Evolutionary conservation across 1,140 invertebrate genomes (phyloP).

Genomic region (Wiebesia pumilae): DNA sequence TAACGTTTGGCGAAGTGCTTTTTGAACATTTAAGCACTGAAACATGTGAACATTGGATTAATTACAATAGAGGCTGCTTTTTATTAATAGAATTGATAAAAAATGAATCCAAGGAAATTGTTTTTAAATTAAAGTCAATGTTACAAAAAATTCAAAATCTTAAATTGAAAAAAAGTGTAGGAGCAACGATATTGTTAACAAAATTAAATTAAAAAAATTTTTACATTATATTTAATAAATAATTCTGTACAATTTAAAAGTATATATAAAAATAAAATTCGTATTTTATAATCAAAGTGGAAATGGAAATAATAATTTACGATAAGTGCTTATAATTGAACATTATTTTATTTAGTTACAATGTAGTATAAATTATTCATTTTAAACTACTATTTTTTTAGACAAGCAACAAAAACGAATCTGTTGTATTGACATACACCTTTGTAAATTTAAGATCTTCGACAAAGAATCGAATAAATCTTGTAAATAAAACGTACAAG

Average conservation of each 20-base stretch:
- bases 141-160: slow-evolving; percentile 56
- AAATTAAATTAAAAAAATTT: slow-evolving; percentile 62
- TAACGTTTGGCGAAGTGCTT: slow-evolving; percentile 73
- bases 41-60: slow-evolving; percentile 75
- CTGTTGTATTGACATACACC: not conserved
- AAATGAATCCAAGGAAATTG: slow-evolving; percentile 62
- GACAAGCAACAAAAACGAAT: slow-evolving; percentile 52
- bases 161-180: slow-evolving; percentile 68
- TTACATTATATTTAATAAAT: not conserved
- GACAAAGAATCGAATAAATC: slow-evolving; percentile 42
- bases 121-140: slow-evolving; percentile 57
- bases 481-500: slow-evolving; percentile 40
- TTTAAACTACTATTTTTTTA: slow-evolving; percentile 38
- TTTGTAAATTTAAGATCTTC: slow-evolving; percentile 19
- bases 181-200: slow-evolving; percentile 76
- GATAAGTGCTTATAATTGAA: slow-evolving; percentile 36
- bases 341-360: slow-evolving; percentile 51
- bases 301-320: slow-evolving; percentile 26
- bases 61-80: slow-evolving; percentile 79
- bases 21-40: slow-evolving; percentile 67
- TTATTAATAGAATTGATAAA: slow-evolving; percentile 76
- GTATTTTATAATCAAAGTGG: not conserved
- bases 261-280: not conserved
- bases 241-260: not conserved
- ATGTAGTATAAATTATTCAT: slow-evolving; percentile 54